These are phyloP conservation scores for Nothocercus nigrocapillus DNA, from an alignment of 2,113 vertebrate genomes.

Conservation along the genomic window DNA sequence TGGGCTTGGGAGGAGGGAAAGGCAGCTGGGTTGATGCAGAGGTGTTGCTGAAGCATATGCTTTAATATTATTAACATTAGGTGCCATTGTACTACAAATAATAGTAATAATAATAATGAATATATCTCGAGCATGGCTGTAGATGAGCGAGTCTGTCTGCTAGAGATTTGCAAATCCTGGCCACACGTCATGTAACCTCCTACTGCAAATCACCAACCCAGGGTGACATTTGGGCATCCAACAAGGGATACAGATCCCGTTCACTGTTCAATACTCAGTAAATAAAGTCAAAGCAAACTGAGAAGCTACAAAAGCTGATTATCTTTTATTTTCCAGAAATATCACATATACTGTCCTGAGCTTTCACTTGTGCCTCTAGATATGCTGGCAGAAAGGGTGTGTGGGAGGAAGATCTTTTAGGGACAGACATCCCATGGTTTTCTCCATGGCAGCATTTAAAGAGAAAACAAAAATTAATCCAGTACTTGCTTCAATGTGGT, in stretches of 20 bases:
- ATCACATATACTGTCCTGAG: not conserved
- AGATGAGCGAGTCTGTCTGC: not conserved
- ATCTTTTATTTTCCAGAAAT: fast-evolving
- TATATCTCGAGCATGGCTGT: not conserved
- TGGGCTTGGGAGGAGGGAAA: not conserved
- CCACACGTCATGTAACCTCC: not conserved
- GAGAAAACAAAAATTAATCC: not conserved
- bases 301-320: not conserved
- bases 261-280: not conserved
- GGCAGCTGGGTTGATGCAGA: not conserved
- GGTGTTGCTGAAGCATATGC: not conserved
- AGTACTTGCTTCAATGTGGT: not conserved
- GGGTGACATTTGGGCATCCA: not conserved
- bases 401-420: not conserved
- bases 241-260: fast-evolving
- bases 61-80: not conserved
- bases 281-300: not conserved
- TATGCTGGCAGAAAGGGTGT: fast-evolving
- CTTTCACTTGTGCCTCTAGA: not conserved
- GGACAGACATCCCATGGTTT: not conserved
- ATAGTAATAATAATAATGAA: not conserved
- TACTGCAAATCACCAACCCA: not conserved
- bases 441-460: not conserved
- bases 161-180: not conserved
- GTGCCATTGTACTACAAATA: not conserved